phyloP scores from a whole-genome alignment of 2,113 vertebrate genomes.

The Synchiropus splendidus region DNA sequence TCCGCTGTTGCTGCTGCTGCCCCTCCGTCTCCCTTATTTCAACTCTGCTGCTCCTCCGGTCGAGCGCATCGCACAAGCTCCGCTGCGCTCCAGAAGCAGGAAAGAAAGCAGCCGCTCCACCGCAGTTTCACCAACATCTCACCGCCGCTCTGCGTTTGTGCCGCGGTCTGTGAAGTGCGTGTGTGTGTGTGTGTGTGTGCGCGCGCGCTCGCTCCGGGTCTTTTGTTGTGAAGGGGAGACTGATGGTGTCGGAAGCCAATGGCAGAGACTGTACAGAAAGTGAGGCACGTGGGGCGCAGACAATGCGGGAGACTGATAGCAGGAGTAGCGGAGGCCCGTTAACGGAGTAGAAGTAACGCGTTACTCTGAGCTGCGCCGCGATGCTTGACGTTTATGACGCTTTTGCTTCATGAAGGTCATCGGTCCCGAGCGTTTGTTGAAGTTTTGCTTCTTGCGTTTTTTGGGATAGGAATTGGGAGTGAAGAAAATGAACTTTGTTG shows the following conservation, averaged over 20 bases:
- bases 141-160: conserved; percentile 34
- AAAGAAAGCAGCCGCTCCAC: conserved; percentile 37
- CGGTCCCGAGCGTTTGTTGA: too few relatives aligned
- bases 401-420: too few relatives aligned
- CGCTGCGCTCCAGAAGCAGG: conserved; percentile 28
- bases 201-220: conserved; percentile 6
- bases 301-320: conserved; percentile 26
- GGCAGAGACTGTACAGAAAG: conserved; percentile 38
- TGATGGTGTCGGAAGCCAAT: conserved; percentile 58
- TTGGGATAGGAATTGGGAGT: too few relatives aligned
- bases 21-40: conserved; percentile 39
- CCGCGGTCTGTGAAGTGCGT: conserved; percentile 11
- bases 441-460: too few relatives aligned
- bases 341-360: conserved; percentile 16
- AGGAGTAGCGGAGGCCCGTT: too few relatives aligned
- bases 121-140: conserved; percentile 66
- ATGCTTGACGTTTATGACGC: too few relatives aligned
- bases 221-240: conserved; percentile 60
- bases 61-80: conserved; percentile 41
- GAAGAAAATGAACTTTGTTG: too few relatives aligned
- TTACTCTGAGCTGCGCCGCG: too few relatives aligned
- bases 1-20: not conserved
- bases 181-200: too few relatives aligned
- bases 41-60: conserved; percentile 33
- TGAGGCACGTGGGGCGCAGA: conserved; percentile 37